Conservation (phyloP, 30 jellyfish, hydroid and myxozoan genomes). For the Chironex yamaguchii region DNA sequence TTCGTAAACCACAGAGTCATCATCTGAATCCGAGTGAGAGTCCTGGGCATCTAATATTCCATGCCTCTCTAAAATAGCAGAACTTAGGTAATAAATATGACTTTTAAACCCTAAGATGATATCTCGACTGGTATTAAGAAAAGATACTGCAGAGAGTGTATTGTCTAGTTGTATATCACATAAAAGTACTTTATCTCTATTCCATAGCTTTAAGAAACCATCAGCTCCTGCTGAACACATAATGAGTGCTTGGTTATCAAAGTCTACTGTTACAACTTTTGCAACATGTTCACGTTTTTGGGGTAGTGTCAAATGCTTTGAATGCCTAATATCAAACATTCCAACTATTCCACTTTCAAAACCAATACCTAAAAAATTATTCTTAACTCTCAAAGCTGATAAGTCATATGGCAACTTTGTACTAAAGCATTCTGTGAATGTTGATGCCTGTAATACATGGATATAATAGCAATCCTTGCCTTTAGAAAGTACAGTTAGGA, state of each 20-base stretch:
- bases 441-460: constrained; percentile 9
- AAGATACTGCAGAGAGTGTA: constrained; percentile 62
- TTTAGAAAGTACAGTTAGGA: constrained; percentile 8
- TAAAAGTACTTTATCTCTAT: constrained; percentile 49
- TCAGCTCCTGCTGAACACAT: constrained; percentile 61
- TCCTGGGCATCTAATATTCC: constrained; percentile 23
- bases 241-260: constrained; percentile 25
- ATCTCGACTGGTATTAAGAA: constrained; percentile 56
- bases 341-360: constrained; percentile 60
- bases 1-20: constrained; percentile 59
- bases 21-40: not conserved
- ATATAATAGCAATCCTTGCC: constrained; percentile 29
- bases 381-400: constrained; percentile 1
- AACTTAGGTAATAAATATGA: constrained; percentile 34
- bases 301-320: not conserved
- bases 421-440: not conserved
- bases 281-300: constrained; percentile 28
- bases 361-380: constrained; percentile 50
- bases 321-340: not conserved
- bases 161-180: constrained; percentile 58
- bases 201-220: constrained; percentile 64
- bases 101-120: constrained; percentile 64
- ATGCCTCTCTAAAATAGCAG: constrained; percentile 7
- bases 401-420: constrained; percentile 54
- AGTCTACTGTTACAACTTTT: constrained; percentile 48